These are phyloP conservation scores for Sitta carolinensis DNA, from an alignment of 2,797 vertebrate genomes.

Conservation along the genomic window DNA sequence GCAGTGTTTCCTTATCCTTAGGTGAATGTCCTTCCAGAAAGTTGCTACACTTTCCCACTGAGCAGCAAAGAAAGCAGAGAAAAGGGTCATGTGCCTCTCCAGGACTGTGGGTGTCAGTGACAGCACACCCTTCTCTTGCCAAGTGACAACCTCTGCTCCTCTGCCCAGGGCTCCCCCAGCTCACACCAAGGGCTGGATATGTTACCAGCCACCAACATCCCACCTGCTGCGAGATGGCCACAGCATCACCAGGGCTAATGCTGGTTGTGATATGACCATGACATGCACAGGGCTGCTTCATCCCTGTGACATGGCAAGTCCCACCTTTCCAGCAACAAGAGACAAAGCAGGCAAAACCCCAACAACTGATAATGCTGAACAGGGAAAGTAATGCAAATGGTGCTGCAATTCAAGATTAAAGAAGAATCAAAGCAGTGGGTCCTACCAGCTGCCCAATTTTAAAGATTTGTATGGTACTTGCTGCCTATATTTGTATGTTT, in stretches of 20 bases:
- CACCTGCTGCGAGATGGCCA: background rate
- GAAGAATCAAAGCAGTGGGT: background rate
- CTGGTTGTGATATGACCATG: fast-evolving
- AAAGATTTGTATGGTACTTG: background rate
- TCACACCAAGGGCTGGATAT: background rate
- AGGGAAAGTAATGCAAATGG: background rate
- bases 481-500: background rate
- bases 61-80: background rate
- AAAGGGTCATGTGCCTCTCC: fast-evolving
- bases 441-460: background rate
- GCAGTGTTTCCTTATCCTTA: background rate
- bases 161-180: background rate
- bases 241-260: background rate
- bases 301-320: background rate
- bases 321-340: background rate
- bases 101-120: background rate
- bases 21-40: background rate
- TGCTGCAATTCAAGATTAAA: background rate
- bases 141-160: background rate
- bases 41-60: background rate
- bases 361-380: background rate
- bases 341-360: background rate
- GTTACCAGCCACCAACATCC: background rate
- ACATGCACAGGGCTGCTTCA: background rate
- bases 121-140: background rate